Evolutionary conservation across 1,140 invertebrate genomes (phyloP).

Genomic region (Sarcophaga peregrina): DNA sequence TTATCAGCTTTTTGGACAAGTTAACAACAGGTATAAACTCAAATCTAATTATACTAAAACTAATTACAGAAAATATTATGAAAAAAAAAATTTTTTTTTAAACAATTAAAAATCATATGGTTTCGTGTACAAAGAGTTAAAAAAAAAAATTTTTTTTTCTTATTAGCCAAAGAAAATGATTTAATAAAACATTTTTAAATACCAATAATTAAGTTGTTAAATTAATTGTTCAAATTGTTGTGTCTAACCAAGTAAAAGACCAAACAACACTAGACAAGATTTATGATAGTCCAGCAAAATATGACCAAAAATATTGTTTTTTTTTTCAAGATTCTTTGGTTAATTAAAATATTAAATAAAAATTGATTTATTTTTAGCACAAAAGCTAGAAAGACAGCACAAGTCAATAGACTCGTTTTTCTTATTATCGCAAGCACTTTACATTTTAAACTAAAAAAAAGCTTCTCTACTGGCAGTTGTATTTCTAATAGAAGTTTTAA

Average conservation of each 20-base stretch:
- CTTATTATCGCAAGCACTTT: too few species aligned
- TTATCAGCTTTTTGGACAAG: too few species aligned
- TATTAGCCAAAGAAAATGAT: too few species aligned
- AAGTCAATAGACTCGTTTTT: not conserved
- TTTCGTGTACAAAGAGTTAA: not conserved
- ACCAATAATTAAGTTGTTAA: slow-evolving; percentile 12
- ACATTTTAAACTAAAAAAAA: not conserved
- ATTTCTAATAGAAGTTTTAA: too few species aligned
- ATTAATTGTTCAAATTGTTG: not conserved
- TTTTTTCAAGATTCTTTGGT: not conserved
- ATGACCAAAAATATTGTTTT: not conserved
- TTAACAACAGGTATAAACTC: too few species aligned
- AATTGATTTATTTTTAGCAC: not conserved
- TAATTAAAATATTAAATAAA: slow-evolving; percentile 17
- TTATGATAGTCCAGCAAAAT: not conserved
- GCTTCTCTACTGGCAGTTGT: too few species aligned
- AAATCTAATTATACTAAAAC: too few species aligned
- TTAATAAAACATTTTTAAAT: not conserved
- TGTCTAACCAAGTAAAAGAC: not conserved
- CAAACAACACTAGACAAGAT: not conserved
- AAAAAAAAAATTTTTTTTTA: not conserved
- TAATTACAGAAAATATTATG: too few species aligned
- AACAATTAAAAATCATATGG: not conserved
- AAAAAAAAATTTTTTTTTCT: too few species aligned
- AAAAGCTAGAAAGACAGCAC: not conserved